A percentile compares a stretch with the other conserved stretches of the same genome.
These are phyloP conservation scores for Amaurobius ferox DNA, from an alignment of 2,888 invertebrate species.

Conservation along the genomic window DNA sequence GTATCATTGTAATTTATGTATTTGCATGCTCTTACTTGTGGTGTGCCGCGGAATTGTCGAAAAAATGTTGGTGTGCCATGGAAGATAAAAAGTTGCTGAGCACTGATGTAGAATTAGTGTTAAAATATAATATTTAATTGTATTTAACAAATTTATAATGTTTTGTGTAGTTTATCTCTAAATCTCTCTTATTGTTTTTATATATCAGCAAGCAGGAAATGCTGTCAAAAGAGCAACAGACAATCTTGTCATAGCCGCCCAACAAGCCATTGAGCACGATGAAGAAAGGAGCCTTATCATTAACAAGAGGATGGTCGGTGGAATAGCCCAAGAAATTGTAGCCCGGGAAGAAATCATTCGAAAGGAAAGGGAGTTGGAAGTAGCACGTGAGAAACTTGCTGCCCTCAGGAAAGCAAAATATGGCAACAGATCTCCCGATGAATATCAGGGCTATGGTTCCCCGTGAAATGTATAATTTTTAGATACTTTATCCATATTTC, in stretches of 20 bases:
- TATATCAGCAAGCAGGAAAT: conserved; percentile 89
- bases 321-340: conserved; percentile 96
- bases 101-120: no score
- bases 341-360: conserved; percentile 87
- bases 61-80: no score
- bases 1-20: no score
- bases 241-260: conserved; percentile 95
- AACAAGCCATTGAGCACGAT: conserved; percentile 92
- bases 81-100: no score
- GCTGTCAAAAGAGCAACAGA: conserved; percentile 98
- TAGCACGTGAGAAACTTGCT: conserved; percentile 91
- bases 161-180: no score
- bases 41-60: no score
- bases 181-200: background rate
- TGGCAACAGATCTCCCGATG: conserved; percentile 77
- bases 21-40: no score
- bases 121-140: no score
- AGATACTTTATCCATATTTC: background rate
- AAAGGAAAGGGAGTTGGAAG: conserved; percentile 95
- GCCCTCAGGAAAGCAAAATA: conserved; percentile 96
- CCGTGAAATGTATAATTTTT: conserved; percentile 33
- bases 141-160: no score
- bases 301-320: conserved; percentile 95
- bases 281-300: conserved; percentile 94
- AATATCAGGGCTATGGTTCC: conserved; percentile 74